A percentile compares a stretch with the other conserved stretches of the same genome.
These are phyloP conservation scores for Amblyjoppa proteus DNA, from an alignment of 2,888 invertebrate species.

Conservation along the genomic window DNA sequence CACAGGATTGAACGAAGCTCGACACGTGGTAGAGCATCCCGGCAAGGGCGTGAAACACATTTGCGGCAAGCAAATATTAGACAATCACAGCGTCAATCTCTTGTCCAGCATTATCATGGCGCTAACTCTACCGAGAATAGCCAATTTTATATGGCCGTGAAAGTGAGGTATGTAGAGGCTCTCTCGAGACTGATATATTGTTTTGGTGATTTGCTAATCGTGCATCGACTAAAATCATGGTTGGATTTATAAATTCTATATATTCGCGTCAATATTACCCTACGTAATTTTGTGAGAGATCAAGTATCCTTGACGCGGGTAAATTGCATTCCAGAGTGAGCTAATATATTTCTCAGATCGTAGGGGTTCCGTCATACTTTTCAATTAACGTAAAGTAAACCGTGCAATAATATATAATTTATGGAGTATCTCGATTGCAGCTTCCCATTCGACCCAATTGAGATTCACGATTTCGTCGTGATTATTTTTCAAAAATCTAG, in stretches of 20 bases:
- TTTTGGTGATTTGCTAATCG: slow-evolving; percentile 11
- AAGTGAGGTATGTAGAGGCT: not conserved
- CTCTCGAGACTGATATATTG: not conserved
- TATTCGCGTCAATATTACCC: slow-evolving; percentile 11
- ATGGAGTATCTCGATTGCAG: not conserved
- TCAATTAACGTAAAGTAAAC: not conserved
- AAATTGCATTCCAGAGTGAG: slow-evolving; percentile 1
- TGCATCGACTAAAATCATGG: not conserved
- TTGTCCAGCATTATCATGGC: slow-evolving; percentile 92
- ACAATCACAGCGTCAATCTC: slow-evolving; percentile 96
- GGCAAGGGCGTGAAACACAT: slow-evolving; percentile 91
- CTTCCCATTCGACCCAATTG: slow-evolving; percentile 10
- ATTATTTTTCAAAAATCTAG: not conserved
- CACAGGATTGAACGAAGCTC: slow-evolving; percentile 89
- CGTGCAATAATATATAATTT: not conserved
- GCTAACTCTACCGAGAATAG: slow-evolving; percentile 89
- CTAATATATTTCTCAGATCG: not conserved
- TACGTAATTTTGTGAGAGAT: not conserved
- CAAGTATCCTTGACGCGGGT: not conserved
- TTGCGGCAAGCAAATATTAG: slow-evolving; percentile 91
- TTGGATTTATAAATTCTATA: not conserved
- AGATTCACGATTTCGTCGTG: slow-evolving; percentile 16
- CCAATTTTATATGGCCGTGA: slow-evolving; percentile 87
- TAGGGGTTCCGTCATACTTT: not conserved
- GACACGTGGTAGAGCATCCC: slow-evolving; percentile 90